Evolutionary conservation across 2,888 invertebrate species (phyloP), one percentile per base, ranked within the genome.

Genomic region (Xestia c-nigrum): DNA sequence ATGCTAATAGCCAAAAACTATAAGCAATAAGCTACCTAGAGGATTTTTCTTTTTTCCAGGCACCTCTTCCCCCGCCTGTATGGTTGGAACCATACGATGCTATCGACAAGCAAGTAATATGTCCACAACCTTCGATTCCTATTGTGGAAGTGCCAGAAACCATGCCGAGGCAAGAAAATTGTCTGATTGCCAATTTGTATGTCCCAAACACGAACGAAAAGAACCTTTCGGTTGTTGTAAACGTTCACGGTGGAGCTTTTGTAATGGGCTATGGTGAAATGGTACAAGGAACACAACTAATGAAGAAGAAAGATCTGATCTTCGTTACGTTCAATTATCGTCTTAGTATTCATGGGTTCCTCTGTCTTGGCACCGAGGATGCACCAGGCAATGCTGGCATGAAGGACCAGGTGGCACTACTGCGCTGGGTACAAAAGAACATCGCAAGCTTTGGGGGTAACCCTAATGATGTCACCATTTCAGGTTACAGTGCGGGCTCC

Each of bases 351-450:
- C 88, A 90, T 50, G 93, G 93, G 0, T 93, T 93, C 75, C 85
- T 93, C 5, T 92, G 92, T 76, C 82, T 93, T 0, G 93, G 93
- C 1, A 94, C 94, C 5, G 74, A 89, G 46, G 89, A 88, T 61
- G 85, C 74, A 0, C 93, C 94, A 0, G 94, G 94, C 2, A 94
- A 94, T 69, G 94, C 93, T 9, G 94, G 94, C 2, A 85, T 94
- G 86, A 94, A 94, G 77, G 94, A 94, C 52, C 92, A 92, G 77
- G 86, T 94, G 5, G 91, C 92, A 0, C 77, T 91, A 1, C 78
- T 94, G n/a, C 90, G 89, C 0, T 94, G 94, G 94, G 92, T 94
- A 0, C 84, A 92, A n/a, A 87, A 89, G 21, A 93, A 94, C 66
- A 94, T 94, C 4, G 91, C 88, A 0, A 89, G 74, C 21, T 94